Evolutionary conservation across 2,113 vertebrate species (phyloP), one percentile per base, ranked within the genome.

Genomic region (Odontophorus gujanensis): DNA sequence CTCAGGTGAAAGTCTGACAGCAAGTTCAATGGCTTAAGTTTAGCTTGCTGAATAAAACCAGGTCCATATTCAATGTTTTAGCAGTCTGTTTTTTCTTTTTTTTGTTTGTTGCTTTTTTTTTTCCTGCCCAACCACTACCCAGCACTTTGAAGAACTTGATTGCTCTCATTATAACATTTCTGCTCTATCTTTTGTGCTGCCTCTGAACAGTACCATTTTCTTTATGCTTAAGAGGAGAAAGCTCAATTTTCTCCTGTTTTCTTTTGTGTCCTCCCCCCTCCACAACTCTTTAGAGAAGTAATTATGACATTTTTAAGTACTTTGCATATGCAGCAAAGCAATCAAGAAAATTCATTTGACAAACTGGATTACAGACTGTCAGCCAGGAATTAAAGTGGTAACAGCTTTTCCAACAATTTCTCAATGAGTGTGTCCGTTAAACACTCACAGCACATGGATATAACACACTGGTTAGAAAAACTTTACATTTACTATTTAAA

Each of bases 281-380:
- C 26, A 11, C 40, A 53, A 53, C 36, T 42, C 74, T 93, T 94
- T 69, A 92, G 55, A 91, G 73, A 91, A 61, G 95, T 93, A 95
- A 97, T 97, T 96, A 97, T 81, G 88, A 96, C 82, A 93, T 92
- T 94, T 83, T 84, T 85, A 81, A 97, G 83, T 93, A 92, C 55
- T 95, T 89, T 92, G 86, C 95, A 96, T 95, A 91, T 85, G 82
- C 90, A 92, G 79, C 90, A 93, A 97, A 59, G 85, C 94, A 95
- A 96, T 96, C 92, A 95, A 91, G 87, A 96, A 97, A 95, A 97
- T 94, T 95, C 95, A 93, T 96, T 89, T 95, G 95, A 97, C 95
- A 96, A 96, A 95, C 87, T 93, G 90, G 69, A 89, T 96, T 91
- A 85, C 13, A 92, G 81, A 90, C 74, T 85, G 83, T 88, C 92